Percentiles rank a stretch among this genome's conserved stretches.
phyloP scores from a whole-genome alignment of 1,140 invertebrate genomes.

The Radopholus similis region DNA sequence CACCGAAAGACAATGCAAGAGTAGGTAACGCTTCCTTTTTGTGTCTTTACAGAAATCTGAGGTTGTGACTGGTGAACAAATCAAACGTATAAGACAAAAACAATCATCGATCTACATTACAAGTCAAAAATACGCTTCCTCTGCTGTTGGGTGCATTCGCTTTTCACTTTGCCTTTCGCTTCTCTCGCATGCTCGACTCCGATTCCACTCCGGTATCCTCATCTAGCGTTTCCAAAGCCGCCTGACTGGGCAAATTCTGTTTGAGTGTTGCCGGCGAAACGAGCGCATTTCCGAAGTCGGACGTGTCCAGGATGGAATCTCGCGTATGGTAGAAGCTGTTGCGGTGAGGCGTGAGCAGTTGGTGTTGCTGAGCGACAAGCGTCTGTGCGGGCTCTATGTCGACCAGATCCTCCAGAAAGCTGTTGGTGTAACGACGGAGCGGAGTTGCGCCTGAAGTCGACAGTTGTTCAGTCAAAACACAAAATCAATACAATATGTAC shows the following conservation, averaged over 20 bases:
- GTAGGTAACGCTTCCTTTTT: too few species aligned
- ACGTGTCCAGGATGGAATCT: constrained; percentile 27
- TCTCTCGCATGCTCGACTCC: too few species aligned
- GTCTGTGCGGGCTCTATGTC: constrained; percentile 20
- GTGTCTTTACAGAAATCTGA: too few species aligned
- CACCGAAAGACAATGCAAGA: too few species aligned
- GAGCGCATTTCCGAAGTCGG: constrained; percentile 1
- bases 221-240: too few species aligned
- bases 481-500: not conserved
- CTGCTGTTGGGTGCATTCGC: too few species aligned
- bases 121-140: too few species aligned
- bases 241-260: not conserved
- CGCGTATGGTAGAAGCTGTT: constrained; percentile 7
- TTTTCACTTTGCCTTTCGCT: too few species aligned
- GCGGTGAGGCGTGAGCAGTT: constrained; percentile 10
- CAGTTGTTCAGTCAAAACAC: constrained; percentile 9
- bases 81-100: too few species aligned
- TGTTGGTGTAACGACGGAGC: constrained; percentile 4
- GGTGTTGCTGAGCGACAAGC: constrained; percentile 9
- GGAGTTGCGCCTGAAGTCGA: constrained; percentile 8
- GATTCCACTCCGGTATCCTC: too few species aligned
- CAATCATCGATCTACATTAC: too few species aligned
- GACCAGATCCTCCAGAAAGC: not conserved
- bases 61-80: too few species aligned
- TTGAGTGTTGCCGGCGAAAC: constrained; percentile 4